Conservation (phyloP, 2,113 vertebrate species). For the Taxidea taxus region DNA sequence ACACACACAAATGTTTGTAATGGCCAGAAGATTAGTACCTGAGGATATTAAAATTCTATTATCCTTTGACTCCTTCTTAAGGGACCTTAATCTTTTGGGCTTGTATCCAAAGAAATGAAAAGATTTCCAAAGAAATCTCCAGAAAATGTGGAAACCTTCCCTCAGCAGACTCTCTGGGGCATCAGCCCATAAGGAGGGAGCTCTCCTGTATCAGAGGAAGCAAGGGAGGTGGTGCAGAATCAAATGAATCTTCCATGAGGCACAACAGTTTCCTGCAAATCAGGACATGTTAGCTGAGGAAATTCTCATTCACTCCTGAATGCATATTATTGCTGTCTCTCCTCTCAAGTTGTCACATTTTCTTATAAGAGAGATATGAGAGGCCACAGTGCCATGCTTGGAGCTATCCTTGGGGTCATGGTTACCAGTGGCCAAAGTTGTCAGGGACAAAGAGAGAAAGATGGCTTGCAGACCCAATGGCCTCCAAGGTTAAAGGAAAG, state of each 20-base stretch:
- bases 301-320: not conserved
- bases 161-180: rapidly evolving
- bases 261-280: not conserved
- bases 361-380: not conserved
- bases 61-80: not conserved
- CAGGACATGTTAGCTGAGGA: not conserved
- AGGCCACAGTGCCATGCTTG: not conserved
- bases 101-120: not conserved
- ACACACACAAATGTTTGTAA: not conserved
- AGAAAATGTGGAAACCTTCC: not conserved
- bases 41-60: not conserved
- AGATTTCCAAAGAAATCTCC: not conserved
- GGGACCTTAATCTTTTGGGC: not conserved
- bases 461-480: not conserved
- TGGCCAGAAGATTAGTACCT: not conserved
- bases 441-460: not conserved
- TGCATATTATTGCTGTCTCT: not conserved
- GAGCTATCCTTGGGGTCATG: not conserved
- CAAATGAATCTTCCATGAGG: not conserved
- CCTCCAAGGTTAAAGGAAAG: not conserved
- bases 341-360: not conserved
- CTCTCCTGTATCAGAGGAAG: not conserved
- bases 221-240: not conserved
- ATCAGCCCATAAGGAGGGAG: not conserved
- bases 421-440: not conserved